Percentiles rank a stretch among this genome's conserved stretches.
Evolutionary conservation across 2,888 invertebrate genomes (phyloP).

Genomic region (Malthinus seriepunctatus): DNA sequence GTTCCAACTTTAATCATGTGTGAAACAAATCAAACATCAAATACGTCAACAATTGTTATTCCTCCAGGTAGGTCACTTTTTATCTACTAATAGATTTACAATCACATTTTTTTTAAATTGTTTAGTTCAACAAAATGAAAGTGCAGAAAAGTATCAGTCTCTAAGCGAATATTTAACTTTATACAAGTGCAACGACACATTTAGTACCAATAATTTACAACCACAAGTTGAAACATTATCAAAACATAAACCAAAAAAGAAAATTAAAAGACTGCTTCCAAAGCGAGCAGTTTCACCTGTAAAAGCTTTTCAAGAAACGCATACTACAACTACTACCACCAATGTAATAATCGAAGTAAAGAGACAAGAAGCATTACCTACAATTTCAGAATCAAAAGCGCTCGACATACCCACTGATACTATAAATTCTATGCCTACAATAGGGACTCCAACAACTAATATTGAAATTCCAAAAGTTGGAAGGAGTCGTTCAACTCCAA

Average conservation of each 20-base stretch:
- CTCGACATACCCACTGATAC: background rate
- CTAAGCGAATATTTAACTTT: constrained; percentile 31
- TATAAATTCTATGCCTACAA: background rate
- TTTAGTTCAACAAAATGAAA: background rate
- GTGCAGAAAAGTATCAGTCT: constrained; percentile 15
- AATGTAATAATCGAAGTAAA: too few species aligned
- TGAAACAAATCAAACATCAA: too few species aligned
- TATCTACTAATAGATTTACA: too few species aligned
- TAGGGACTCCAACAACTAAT: constrained; percentile 7
- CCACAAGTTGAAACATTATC: background rate
- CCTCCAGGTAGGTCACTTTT: background rate
- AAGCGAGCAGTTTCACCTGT: background rate
- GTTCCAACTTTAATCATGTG: too few species aligned
- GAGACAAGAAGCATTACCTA: too few species aligned
- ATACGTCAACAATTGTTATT: too few species aligned
- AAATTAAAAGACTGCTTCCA: background rate
- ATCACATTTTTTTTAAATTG: too few species aligned
- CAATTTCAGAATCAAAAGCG: background rate
- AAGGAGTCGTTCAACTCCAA: constrained; percentile 23
- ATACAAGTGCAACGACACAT: constrained; percentile 26
- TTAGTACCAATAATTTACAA: background rate
- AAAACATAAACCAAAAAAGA: background rate
- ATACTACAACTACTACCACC: too few species aligned
- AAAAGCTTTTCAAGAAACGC: background rate
- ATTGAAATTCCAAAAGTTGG: constrained; percentile 6